phyloP scores from a whole-genome alignment of 2,113 vertebrate species.

The Apteryx mantelli region DNA sequence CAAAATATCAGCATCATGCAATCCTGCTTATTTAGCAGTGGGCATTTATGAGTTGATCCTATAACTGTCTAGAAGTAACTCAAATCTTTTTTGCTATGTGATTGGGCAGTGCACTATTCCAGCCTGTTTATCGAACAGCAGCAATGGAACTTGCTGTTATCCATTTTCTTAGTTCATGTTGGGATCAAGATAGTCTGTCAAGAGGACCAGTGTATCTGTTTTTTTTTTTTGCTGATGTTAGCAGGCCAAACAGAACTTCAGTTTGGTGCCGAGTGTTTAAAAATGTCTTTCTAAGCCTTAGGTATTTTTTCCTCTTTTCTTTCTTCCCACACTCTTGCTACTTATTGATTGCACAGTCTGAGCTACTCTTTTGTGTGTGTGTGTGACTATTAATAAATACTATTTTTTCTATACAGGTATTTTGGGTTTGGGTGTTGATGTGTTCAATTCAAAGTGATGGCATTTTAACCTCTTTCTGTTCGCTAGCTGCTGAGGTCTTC shows the following conservation, averaged over 20 bases:
- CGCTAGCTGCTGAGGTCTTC: not conserved
- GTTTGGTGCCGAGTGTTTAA: not conserved
- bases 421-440: not conserved
- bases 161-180: not conserved
- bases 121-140: conserved; percentile 15
- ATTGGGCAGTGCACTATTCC: not conserved
- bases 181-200: not conserved
- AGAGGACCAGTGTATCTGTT: not conserved
- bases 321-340: rapidly evolving
- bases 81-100: not conserved
- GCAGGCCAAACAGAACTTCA: not conserved
- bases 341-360: not conserved
- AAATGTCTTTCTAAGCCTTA: not conserved
- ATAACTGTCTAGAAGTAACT: conserved; percentile 12
- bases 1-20: too few species aligned
- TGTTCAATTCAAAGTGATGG: not conserved
- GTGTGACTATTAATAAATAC: not conserved
- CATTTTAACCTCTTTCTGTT: not conserved
- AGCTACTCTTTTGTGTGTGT: not conserved
- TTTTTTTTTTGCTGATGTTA: not conserved
- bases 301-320: not conserved
- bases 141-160: not conserved
- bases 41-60: not conserved
- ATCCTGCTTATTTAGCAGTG: not conserved
- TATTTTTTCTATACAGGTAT: not conserved